These are phyloP conservation scores for Pimephales promelas DNA, from an alignment of 2,113 vertebrate genomes.

Conservation along the genomic window DNA sequence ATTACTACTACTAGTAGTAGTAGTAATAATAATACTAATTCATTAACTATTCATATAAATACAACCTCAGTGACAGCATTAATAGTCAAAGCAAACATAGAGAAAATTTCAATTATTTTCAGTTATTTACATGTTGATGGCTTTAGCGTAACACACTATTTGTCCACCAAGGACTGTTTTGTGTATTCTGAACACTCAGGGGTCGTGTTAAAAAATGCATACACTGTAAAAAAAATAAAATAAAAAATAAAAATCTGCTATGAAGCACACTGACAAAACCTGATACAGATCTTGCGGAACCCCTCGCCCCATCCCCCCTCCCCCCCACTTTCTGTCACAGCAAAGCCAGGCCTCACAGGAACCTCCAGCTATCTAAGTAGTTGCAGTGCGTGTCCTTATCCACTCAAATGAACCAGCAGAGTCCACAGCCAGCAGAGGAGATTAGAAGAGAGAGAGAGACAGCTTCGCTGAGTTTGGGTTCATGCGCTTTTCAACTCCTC, in stretches of 20 bases:
- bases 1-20: neutral
- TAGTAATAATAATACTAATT: neutral
- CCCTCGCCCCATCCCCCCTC: no score
- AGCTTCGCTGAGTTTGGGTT: conserved; percentile 35
- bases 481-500: conserved; percentile 31
- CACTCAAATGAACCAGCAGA: conserved; percentile 45
- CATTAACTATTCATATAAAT: neutral
- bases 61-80: neutral
- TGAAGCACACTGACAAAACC: neutral
- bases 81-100: neutral
- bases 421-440: conserved; percentile 35
- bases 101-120: neutral
- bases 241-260: neutral
- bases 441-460: conserved; percentile 28
- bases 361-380: conserved; percentile 31
- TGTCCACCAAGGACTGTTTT: neutral
- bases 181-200: neutral
- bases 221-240: neutral
- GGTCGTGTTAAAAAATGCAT: neutral
- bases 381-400: conserved; percentile 45
- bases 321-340: neutral
- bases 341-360: conserved; percentile 39
- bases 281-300: neutral
- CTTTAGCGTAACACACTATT: neutral
- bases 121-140: neutral